Conservation (phyloP, 2,797 vertebrate species). For the Peromyscus melanophrys region DNA sequence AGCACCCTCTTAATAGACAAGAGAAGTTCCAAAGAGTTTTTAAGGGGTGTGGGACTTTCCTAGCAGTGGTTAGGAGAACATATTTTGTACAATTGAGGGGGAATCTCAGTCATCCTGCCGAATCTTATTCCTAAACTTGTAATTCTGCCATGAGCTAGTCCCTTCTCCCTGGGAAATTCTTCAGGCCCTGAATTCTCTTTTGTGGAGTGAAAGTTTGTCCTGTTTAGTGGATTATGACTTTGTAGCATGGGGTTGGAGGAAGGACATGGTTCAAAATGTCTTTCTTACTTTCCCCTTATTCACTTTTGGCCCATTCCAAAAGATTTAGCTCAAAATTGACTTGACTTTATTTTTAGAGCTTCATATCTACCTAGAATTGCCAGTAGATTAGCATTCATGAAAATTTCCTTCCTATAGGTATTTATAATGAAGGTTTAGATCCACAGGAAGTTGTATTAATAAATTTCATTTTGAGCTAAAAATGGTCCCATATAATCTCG, state of each 20-base stretch:
- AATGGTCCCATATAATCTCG: not conserved
- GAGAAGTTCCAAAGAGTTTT: not conserved
- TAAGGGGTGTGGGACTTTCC: not conserved
- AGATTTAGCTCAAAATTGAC: slow-evolving; percentile 31
- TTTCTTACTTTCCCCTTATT: slow-evolving; percentile 10
- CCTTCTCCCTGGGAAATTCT: slow-evolving; percentile 43
- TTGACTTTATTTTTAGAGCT: not conserved
- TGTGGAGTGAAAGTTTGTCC: not conserved
- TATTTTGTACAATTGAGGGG: not conserved
- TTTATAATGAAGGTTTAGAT: slow-evolving; percentile 5
- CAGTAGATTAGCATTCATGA: not conserved
- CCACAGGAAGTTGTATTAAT: slow-evolving; percentile 1
- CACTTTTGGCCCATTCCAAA: slow-evolving; percentile 46
- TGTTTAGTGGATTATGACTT: not conserved
- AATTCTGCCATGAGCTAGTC: not conserved
- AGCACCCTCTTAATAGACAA: slow-evolving; percentile 19
- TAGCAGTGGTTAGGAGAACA: not conserved
- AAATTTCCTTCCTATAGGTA: slow-evolving; percentile 37
- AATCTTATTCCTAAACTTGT: slow-evolving; percentile 26
- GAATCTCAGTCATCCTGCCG: not conserved
- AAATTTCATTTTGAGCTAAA: slow-evolving; percentile 53
- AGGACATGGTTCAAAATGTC: not conserved
- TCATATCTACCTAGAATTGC: not conserved
- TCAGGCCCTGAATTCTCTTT: not conserved
- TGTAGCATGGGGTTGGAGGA: slow-evolving; percentile 4